Percentiles rank a stretch among this genome's conserved stretches.
Evolutionary conservation across 2,113 vertebrate species (phyloP).

Genomic region (Dasyurus viverrinus): DNA sequence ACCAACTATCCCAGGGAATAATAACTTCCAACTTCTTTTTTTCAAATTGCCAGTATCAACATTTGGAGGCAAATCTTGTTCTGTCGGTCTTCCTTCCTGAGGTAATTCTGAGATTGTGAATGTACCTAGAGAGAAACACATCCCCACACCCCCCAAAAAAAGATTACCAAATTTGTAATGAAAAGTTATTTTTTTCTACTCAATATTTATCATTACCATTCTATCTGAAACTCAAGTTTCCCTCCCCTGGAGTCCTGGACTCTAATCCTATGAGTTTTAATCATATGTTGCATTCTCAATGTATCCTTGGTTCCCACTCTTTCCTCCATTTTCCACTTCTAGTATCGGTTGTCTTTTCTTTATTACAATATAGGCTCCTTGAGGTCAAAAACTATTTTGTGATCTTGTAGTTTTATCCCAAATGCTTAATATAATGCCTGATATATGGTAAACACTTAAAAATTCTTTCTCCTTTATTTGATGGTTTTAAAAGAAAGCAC

Average conservation of each 20-base stretch:
- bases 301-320: not conserved
- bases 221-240: not conserved
- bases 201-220: not conserved
- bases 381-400: not conserved
- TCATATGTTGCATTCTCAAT: not conserved
- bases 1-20: slow-evolving; percentile 84
- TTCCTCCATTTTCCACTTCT: not conserved
- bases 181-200: not conserved
- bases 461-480: slow-evolving; percentile 5
- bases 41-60: rapidly evolving
- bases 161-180: not conserved
- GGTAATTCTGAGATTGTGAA: rapidly evolving
- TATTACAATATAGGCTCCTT: not conserved
- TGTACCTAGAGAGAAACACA: not conserved
- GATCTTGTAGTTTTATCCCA: not conserved
- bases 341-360: not conserved
- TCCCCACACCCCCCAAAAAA: not conserved
- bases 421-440: not conserved
- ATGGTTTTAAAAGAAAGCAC: not conserved
- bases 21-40: slow-evolving; percentile 83
- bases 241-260: not conserved
- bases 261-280: not conserved
- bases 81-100: rapidly evolving
- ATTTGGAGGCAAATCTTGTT: rapidly evolving
- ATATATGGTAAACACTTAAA: slow-evolving; percentile 11